These are phyloP conservation scores for Peromyscus attwateri DNA, from an alignment of 2,797 vertebrate genomes.

Conservation along the genomic window DNA sequence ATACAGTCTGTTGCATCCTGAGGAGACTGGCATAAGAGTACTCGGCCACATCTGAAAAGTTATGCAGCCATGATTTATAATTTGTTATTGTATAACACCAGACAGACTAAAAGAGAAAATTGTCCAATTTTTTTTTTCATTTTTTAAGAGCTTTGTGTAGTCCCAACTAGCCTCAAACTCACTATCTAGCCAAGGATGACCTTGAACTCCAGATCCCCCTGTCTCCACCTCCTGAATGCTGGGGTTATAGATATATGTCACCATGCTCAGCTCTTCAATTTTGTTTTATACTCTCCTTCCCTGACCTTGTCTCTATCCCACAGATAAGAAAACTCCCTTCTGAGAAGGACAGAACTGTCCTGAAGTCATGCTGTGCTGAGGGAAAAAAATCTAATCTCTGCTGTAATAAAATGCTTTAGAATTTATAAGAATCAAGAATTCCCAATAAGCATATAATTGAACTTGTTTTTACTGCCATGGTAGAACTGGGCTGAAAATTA, in stretches of 20 bases:
- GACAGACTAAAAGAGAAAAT: constrained; percentile 1
- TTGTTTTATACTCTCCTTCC: constrained; percentile 9
- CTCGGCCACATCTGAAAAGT: constrained; percentile 19
- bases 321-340: constrained; percentile 48
- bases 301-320: constrained; percentile 39
- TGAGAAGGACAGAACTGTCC: constrained; percentile 53
- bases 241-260: no score
- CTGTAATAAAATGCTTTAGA: constrained; percentile 70
- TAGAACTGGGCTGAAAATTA: constrained; percentile 70
- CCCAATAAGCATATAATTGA: constrained; percentile 65
- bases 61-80: background rate
- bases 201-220: background rate
- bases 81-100: constrained; percentile 16
- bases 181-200: background rate
- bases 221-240: background rate
- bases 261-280: background rate
- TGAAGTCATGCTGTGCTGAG: constrained; percentile 34
- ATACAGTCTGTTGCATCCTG: background rate
- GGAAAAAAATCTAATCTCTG: constrained; percentile 11
- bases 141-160: background rate
- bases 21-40: background rate
- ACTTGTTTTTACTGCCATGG: constrained; percentile 23
- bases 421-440: constrained; percentile 78
- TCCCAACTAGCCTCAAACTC: background rate
- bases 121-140: background rate